Base-by-base conservation (phyloP, 2,113 vertebrate genomes). In the Morone chrysops region DNA sequence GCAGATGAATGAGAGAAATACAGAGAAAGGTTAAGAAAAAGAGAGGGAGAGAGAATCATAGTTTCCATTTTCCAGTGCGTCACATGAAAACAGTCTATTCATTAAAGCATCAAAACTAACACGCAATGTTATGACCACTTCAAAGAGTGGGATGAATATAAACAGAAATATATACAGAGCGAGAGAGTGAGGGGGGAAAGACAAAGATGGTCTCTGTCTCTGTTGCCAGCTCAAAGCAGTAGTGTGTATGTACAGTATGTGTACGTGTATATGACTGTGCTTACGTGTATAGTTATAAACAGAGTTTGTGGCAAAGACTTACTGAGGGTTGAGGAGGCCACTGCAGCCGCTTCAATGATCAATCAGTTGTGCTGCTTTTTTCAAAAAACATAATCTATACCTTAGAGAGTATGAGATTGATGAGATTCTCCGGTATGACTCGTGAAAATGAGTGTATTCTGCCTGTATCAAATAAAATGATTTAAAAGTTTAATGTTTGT, bases 41-140 rank as follows among this genome's bases (percentile, higher is more conserved):
- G 12, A 72, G 31, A 68, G 41, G 56, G 45, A 20, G 70, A 67
- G 41, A 70, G 85, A 86, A 84, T 92, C 87, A 86, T 80, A 89
- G 79, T 92, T 93, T 93, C 91, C 90, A 90, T 91, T 89, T 92
- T 92, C 87, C 80, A 81, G 82, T 76, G 87, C 86, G 86, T 92
- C 87, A 80, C 83, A 89, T 84, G 78, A 91, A 90, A 91, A 87
- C 89, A 72, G 85, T 73, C 78, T 82, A 82, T 92, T 93, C 91
- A 92, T 92, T 90, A 89, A 82, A 89, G 85, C 90, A 90, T 93
- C 87, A 88, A 87, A 90, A 90, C 80, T 84, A 83, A 85, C 90
- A 89, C 51, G 76, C 85, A 74, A 84, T 78, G 76, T 76, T 89
- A 69, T 59, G 80, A 91, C 92, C 92, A 90, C 91, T 92, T 93